phyloP scores from a whole-genome alignment of 2,797 vertebrate genomes.

The Cirrhinus molitorella region DNA sequence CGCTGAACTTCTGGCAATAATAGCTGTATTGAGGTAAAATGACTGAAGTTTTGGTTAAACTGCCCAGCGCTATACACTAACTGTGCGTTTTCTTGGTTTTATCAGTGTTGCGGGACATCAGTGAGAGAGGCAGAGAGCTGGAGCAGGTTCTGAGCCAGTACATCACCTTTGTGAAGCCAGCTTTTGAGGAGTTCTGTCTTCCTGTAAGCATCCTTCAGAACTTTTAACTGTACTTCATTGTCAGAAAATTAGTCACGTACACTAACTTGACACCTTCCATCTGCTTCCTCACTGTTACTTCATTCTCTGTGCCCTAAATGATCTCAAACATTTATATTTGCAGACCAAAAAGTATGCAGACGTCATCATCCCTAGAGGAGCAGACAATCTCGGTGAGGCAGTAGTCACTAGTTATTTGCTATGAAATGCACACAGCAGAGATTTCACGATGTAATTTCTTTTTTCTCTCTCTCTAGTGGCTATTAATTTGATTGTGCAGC shows the following conservation, averaged over 20 bases:
- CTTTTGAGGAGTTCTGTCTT: constrained; percentile 98
- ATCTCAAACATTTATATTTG: not conserved
- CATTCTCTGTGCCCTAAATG: not conserved
- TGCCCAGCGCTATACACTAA: not conserved
- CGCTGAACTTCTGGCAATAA: not conserved
- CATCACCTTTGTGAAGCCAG: constrained; percentile 97
- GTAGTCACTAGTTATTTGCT: not conserved
- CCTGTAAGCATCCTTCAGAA: constrained; percentile 83
- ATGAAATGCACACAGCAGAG: not conserved
- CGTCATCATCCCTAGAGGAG: constrained; percentile 96
- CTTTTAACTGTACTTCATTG: not conserved
- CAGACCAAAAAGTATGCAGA: constrained; percentile 99
- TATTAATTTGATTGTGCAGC: constrained; percentile 98
- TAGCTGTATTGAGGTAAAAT: not conserved
- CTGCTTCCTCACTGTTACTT: not conserved
- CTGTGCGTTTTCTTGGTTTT: not conserved
- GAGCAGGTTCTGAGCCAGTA: constrained; percentile 96
- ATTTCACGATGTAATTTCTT: too few species aligned
- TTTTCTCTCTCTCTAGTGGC: constrained; percentile 83
- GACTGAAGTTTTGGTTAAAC: not conserved
- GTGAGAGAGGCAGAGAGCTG: constrained; percentile 90
- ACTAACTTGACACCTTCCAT: not conserved
- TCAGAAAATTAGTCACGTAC: not conserved
- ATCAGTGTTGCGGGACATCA: constrained; percentile 93
- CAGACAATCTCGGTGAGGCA: constrained; percentile 87